Base-by-base conservation (phyloP, 2,113 vertebrate species). In the Pachyramphus minor region DNA sequence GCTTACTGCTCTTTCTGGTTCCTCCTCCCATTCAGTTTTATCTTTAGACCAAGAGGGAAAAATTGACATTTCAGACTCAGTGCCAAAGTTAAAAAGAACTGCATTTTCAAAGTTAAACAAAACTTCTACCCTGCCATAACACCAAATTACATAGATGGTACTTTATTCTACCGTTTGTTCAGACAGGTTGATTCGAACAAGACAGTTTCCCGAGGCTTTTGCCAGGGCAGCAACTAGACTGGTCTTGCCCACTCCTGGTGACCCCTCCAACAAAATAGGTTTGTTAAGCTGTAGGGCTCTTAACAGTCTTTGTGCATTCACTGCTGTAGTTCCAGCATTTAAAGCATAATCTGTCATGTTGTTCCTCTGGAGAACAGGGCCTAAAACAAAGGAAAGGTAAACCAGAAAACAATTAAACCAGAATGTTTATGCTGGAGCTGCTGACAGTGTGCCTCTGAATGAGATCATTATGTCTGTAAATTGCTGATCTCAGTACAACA, bases 231-330 rank as follows among this genome's bases (percentile, higher is more conserved):
- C 97, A 64, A 99, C 99, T 59, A 99, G 97, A 95, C 99, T 99
- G 39, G 99, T 99, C 96, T 99, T 99, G 62, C 99, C 99, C 87
- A 99, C 99, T 7, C 99, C 99, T 14, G 99, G 99, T 5, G 99
- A 99, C 4, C 99, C 99, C 95, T 99, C 99, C 91, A 99, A 96
- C 42, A 99, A 98, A 95, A 99, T 97, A 2, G 99, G 99, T 92
- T 99, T 99, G 96, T 98, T 98, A 82, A 99, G 98, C 95, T 99
- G 99, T 31, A 99, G 95, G 16, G 99, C 99, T 74, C 99, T 97
- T 73, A 99, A 93, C 16, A 99, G 96, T 69, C 99, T 98, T 90
- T 99, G 99, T 33, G 99, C 98, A 47, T 99, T 99, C 97, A 99
- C 90, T 25, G 99, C 99, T 4, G 99, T 99, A 12, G 99, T 99